phyloP scores from a whole-genome alignment of 2,888 invertebrate genomes.

The Schizotus pectinicornis region DNA sequence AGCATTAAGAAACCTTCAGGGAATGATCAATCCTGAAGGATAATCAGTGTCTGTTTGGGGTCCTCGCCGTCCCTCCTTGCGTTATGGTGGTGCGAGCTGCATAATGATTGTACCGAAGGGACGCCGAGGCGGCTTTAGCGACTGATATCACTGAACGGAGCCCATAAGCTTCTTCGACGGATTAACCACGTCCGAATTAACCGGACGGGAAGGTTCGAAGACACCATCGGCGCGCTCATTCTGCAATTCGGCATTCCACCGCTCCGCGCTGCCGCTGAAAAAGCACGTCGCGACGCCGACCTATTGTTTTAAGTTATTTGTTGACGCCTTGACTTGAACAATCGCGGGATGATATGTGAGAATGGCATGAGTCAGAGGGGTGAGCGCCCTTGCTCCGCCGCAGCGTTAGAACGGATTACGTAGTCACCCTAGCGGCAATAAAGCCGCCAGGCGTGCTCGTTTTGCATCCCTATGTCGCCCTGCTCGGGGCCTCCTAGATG shows the following conservation, averaged over 20 bases:
- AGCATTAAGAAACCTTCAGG: slow-evolving; percentile 7
- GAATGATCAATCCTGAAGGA: slow-evolving; percentile 24
- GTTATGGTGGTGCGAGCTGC: slow-evolving; percentile 21
- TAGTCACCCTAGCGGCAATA: slow-evolving; percentile 38
- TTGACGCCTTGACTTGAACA: slow-evolving; percentile 23
- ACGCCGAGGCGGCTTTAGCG: slow-evolving; percentile 1
- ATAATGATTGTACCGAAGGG: slow-evolving; percentile 30
- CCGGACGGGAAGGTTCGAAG: too few species aligned
- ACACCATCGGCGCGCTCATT: too few species aligned
- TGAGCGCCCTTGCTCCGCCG: slow-evolving; percentile 28
- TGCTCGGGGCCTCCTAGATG: slow-evolving; percentile 28
- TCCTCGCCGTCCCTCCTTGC: slow-evolving; percentile 2
- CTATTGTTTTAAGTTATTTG: slow-evolving; percentile 32
- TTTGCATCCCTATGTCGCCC: slow-evolving; percentile 27
- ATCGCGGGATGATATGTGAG: slow-evolving; percentile 29
- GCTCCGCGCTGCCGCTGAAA: too few species aligned
- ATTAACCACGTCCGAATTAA: too few species aligned
- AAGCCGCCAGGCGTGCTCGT: slow-evolving; percentile 32
- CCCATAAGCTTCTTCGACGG: too few species aligned
- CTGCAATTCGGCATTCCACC: too few species aligned
- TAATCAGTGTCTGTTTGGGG: slow-evolving; percentile 31
- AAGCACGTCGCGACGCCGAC: neutral
- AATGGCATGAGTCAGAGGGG: slow-evolving; percentile 35
- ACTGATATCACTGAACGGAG: slow-evolving; percentile 22
- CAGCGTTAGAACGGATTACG: slow-evolving; percentile 34